phyloP scores from a whole-genome alignment of 2,888 invertebrate genomes.

The Monochamus alternatus region DNA sequence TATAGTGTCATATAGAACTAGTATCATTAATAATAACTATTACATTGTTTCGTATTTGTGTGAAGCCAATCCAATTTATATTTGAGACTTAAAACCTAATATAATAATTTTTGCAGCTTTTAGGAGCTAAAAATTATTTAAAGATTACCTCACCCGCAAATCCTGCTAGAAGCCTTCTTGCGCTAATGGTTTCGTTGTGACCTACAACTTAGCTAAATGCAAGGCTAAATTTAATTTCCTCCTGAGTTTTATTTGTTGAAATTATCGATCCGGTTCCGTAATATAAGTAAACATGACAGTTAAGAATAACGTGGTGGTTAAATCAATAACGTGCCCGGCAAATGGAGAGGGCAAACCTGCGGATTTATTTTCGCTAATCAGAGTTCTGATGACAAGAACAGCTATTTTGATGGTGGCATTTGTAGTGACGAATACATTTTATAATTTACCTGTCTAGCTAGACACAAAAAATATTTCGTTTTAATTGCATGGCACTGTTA shows the following conservation, averaged over 20 bases:
- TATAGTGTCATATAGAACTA: too few relatives aligned
- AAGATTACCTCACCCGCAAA: too few relatives aligned
- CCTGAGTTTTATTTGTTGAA: slow-evolving; percentile 20
- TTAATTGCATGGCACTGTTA: not conserved
- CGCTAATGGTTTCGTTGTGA: slow-evolving; percentile 10
- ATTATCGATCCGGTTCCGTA: slow-evolving; percentile 15
- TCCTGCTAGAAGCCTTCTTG: not conserved
- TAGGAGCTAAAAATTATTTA: not conserved
- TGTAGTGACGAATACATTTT: too few relatives aligned
- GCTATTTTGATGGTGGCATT: too few relatives aligned
- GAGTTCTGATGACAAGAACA: too few relatives aligned
- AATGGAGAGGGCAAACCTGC: not conserved
- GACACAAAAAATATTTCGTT: too few relatives aligned
- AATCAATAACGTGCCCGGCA: slow-evolving; percentile 26
- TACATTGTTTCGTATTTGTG: too few relatives aligned
- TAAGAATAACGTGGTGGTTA: slow-evolving; percentile 17
- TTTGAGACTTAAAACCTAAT: too few relatives aligned
- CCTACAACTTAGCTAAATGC: slow-evolving; percentile 13
- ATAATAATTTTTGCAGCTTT: not conserved
- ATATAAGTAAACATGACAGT: slow-evolving; percentile 27
- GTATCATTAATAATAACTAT: too few relatives aligned
- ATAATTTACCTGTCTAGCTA: too few relatives aligned
- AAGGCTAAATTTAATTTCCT: slow-evolving; percentile 25
- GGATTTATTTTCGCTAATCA: not conserved
- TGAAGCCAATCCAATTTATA: too few relatives aligned